A percentile compares a stretch with the other conserved stretches of the same genome.
Evolutionary conservation across 2,797 vertebrate genomes (phyloP).

Genomic region (Melanotaenia trifasciata): DNA sequence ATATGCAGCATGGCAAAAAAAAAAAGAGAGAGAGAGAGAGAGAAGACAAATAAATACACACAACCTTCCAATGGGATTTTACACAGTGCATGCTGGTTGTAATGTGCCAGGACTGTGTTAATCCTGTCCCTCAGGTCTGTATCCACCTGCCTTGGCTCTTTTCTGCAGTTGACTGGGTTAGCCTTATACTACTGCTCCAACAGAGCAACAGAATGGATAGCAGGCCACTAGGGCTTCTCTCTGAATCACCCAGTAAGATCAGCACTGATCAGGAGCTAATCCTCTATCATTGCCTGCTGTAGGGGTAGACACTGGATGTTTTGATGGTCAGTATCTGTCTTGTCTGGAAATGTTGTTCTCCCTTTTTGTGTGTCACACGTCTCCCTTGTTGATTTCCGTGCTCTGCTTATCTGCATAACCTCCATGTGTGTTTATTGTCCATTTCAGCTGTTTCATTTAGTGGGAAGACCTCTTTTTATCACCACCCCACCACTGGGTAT

Average conservation of each 20-base stretch:
- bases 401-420: conserved; percentile 51
- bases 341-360: conserved; percentile 15
- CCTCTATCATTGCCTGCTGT: conserved; percentile 51
- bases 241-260: conserved; percentile 64
- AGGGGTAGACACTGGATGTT: conserved; percentile 38
- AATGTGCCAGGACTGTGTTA: conserved; percentile 72
- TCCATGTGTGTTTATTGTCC: conserved; percentile 44
- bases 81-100: conserved; percentile 54
- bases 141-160: conserved; percentile 67
- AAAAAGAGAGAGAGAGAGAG: background rate
- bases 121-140: conserved; percentile 71
- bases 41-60: conserved; percentile 6
- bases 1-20: conserved; percentile 13
- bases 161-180: conserved; percentile 52
- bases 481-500: conserved; percentile 38
- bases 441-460: conserved; percentile 53
- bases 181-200: conserved; percentile 56
- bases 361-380: conserved; percentile 8
- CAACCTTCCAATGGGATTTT: conserved; percentile 59
- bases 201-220: conserved; percentile 64
- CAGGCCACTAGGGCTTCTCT: conserved; percentile 53
- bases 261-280: conserved; percentile 70
- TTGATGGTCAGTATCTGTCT: conserved; percentile 47
- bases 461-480: conserved; percentile 58
- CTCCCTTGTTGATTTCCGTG: conserved; percentile 15